These are phyloP conservation scores for Callinectes sapidus DNA, from an alignment of 2,888 invertebrate genomes.

Conservation along the genomic window DNA sequence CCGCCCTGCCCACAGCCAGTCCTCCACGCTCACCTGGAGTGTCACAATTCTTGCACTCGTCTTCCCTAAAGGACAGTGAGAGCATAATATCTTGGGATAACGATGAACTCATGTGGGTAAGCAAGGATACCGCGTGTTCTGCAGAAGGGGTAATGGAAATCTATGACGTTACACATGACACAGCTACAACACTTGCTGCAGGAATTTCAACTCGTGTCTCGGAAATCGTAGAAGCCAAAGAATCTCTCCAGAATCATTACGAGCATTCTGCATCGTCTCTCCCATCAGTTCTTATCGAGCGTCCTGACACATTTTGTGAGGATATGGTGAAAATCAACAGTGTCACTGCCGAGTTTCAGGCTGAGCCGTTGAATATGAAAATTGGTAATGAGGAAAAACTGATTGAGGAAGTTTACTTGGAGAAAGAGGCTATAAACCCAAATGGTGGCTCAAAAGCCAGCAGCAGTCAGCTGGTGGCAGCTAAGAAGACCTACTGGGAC, in stretches of 20 bases:
- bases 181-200: background rate
- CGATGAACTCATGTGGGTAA: background rate
- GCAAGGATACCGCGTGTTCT: background rate
- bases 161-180: background rate
- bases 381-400: background rate
- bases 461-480: background rate
- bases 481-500: constrained; percentile 56
- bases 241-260: background rate
- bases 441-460: background rate
- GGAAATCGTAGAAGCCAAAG: background rate
- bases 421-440: background rate
- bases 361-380: background rate
- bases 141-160: background rate
- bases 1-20: constrained; percentile 41
- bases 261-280: background rate
- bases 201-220: background rate
- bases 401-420: background rate
- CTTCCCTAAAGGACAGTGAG: background rate
- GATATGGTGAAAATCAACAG: background rate
- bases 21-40: constrained; percentile 16
- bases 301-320: background rate
- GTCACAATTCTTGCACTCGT: background rate
- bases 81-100: background rate
- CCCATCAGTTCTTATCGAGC: background rate
- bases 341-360: background rate